Conservation (phyloP, 1,140 invertebrate species). For the Aphelenchoides avenae region DNA sequence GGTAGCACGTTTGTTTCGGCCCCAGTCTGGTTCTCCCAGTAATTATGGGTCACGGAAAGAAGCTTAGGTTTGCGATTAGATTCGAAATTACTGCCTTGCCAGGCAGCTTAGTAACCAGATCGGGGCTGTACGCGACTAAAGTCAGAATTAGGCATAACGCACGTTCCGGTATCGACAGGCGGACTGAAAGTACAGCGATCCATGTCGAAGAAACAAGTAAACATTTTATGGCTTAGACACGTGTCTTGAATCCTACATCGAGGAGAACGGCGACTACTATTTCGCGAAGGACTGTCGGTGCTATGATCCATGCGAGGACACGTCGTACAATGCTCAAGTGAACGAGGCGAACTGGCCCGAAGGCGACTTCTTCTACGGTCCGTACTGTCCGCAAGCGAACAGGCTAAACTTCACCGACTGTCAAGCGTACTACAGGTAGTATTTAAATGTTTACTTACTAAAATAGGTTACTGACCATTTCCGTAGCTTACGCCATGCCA, state of each 20-base stretch:
- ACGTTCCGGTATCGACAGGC: too few species aligned
- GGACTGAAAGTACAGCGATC: too few species aligned
- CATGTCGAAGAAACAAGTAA: background rate
- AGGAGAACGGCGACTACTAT: conserved; percentile 7
- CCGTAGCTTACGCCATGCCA: conserved; percentile 14
- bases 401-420: background rate
- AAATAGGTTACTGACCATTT: background rate
- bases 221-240: conserved; percentile 7
- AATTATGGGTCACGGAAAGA: too few species aligned
- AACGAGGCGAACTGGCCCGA: conserved; percentile 5
- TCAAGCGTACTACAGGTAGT: conserved; percentile 15
- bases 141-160: too few species aligned
- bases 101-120: too few species aligned
- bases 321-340: conserved; percentile 5
- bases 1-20: too few species aligned
- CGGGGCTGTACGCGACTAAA: too few species aligned
- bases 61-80: too few species aligned
- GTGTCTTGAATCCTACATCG: conserved; percentile 14
- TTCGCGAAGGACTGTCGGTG: conserved; percentile 9
- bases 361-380: too few species aligned
- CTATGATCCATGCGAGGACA: too few species aligned
- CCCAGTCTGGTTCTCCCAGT: too few species aligned
- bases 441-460: background rate
- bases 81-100: too few species aligned
- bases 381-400: conserved; percentile 10